These are phyloP conservation scores for Semnornis frantzii DNA, from an alignment of 2,113 vertebrate species.

Conservation along the genomic window DNA sequence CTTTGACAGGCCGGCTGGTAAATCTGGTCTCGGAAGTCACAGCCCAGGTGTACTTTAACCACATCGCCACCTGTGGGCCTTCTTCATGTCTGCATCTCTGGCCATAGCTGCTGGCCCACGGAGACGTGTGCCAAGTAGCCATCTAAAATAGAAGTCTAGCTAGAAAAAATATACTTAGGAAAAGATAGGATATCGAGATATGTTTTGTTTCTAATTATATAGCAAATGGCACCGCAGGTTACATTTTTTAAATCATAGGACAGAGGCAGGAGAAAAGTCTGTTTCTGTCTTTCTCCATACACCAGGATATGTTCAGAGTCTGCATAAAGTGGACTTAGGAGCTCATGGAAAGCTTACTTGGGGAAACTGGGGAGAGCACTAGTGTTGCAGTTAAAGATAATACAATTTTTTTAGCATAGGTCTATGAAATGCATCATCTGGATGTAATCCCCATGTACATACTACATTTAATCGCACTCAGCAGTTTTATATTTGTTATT, in stretches of 20 bases:
- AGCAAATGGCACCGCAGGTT: background rate
- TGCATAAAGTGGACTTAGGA: background rate
- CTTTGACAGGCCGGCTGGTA: conserved; percentile 1
- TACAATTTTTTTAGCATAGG: background rate
- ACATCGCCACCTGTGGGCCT: conserved; percentile 82
- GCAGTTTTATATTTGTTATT: conserved; percentile 47
- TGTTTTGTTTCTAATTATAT: background rate
- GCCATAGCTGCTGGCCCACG: background rate
- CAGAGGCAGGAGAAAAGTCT: background rate
- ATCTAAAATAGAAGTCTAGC: background rate
- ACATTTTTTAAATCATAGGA: background rate
- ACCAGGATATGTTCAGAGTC: background rate
- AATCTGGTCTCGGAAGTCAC: background rate
- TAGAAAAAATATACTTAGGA: background rate
- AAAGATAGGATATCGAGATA: background rate
- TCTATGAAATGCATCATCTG: conserved; percentile 56
- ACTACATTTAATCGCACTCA: conserved; percentile 49
- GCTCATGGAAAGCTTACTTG: background rate
- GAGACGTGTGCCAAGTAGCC: background rate
- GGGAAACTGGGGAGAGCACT: background rate
- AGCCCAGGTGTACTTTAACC: conserved; percentile 75
- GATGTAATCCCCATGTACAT: conserved; percentile 40
- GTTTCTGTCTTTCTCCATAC: background rate
- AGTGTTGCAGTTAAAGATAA: background rate
- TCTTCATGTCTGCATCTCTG: conserved; percentile 54